A percentile compares a stretch with the other conserved stretches of the same genome.
Evolutionary conservation across 2,113 vertebrate species (phyloP).

Genomic region (Poeciliopsis retropinna): DNA sequence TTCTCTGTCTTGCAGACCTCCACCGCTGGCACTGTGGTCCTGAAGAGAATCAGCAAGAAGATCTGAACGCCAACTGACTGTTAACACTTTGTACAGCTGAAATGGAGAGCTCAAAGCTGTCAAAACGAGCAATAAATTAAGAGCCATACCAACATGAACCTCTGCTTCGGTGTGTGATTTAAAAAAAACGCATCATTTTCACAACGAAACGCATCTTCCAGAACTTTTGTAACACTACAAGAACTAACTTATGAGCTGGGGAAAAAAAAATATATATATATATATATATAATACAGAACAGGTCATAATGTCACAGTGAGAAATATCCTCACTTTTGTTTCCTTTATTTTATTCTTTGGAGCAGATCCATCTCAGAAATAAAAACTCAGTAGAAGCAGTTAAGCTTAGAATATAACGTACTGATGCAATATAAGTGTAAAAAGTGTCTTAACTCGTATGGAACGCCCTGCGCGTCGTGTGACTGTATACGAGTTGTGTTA

Average conservation of each 20-base stretch:
- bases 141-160: conserved; percentile 5
- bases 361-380: not conserved
- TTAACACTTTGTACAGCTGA: conserved; percentile 26
- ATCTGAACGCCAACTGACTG: conserved; percentile 48
- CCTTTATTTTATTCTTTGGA: not conserved
- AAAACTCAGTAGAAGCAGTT: not conserved
- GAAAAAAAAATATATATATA: not conserved
- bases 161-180: conserved; percentile 3
- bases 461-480: not conserved
- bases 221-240: too few species aligned
- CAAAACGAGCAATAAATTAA: conserved; percentile 52
- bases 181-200: fast-evolving
- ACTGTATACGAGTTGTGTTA: not conserved
- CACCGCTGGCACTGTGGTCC: conserved; percentile 53
- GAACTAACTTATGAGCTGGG: not conserved
- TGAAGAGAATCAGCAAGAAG: conserved; percentile 75
- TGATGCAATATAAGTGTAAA: not conserved
- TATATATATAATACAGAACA: too few species aligned
- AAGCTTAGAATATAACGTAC: not conserved
- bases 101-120: conserved; percentile 15
- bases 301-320: too few species aligned
- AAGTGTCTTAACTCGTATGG: not conserved
- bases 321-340: not conserved
- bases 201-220: not conserved
- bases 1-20: conserved; percentile 56